A percentile compares a stretch with the other conserved stretches of the same genome.
These are phyloP conservation scores for Rhopalosiphum maidis DNA, from an alignment of 1,140 invertebrate species.

Conservation along the genomic window DNA sequence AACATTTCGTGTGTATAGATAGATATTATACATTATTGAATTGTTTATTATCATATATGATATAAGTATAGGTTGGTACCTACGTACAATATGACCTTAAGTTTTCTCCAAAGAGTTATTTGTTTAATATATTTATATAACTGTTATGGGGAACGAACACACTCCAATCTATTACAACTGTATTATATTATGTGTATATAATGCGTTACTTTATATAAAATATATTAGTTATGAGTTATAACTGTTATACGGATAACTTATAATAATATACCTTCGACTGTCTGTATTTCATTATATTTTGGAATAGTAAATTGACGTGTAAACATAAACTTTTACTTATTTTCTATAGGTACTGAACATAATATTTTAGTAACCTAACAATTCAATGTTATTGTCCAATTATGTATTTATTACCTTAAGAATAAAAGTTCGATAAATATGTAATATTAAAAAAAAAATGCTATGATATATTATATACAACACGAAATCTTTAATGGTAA, in stretches of 20 bases:
- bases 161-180: not conserved
- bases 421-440: not conserved
- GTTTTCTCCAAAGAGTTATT: not conserved
- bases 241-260: too few relatives aligned
- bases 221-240: not conserved
- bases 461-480: too few relatives aligned
- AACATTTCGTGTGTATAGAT: not conserved
- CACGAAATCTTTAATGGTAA: too few relatives aligned
- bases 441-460: too few relatives aligned
- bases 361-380: not conserved
- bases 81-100: not conserved
- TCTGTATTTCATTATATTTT: not conserved
- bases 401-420: not conserved
- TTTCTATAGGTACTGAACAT: not conserved
- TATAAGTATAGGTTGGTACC: too few relatives aligned
- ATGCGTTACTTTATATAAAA: not conserved
- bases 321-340: not conserved
- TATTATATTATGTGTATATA: not conserved
- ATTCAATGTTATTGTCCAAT: not conserved
- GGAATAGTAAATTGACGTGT: not conserved
- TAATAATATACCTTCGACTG: not conserved
- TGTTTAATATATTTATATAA: slow-evolving; percentile 10
- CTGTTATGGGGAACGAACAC: not conserved
- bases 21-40: not conserved
- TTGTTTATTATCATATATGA: not conserved